Evolutionary conservation across 2,888 invertebrate species (phyloP).

Genomic region (Macropis europaea): DNA sequence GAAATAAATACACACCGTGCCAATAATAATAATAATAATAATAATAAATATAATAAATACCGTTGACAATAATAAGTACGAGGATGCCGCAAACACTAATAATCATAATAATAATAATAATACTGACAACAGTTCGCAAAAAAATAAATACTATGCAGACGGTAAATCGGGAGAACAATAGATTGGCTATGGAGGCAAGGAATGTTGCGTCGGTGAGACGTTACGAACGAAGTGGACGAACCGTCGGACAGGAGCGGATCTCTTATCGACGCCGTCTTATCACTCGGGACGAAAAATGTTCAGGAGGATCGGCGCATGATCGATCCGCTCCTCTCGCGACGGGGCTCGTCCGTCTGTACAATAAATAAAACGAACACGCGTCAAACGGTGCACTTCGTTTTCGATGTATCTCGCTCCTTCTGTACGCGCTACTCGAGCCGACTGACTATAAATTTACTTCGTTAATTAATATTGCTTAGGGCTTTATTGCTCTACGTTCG

Average conservation of each 20-base stretch:
- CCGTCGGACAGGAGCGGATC: neutral
- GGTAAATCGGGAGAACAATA: conserved; percentile 26
- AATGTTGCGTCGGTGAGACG: neutral
- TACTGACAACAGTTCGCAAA: conserved; percentile 53
- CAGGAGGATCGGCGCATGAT: neutral
- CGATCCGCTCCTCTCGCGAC: neutral
- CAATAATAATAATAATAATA: conserved; percentile 33
- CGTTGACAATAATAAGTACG: conserved; percentile 51
- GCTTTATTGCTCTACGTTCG: conserved; percentile 68
- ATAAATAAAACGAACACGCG: conserved; percentile 19
- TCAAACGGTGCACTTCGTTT: conserved; percentile 37
- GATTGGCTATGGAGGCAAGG: conserved; percentile 11
- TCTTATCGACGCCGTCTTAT: neutral
- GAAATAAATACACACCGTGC: conserved; percentile 47
- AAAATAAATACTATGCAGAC: conserved; percentile 36
- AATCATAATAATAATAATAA: conserved; percentile 50
- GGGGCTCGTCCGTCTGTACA: neutral
- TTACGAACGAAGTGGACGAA: conserved; percentile 9
- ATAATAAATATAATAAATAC: conserved; percentile 48
- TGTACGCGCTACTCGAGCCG: conserved; percentile 12
- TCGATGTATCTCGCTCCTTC: neutral
- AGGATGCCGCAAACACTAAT: conserved; percentile 16
- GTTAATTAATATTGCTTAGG: conserved; percentile 67
- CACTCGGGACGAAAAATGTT: neutral
- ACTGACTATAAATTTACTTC: conserved; percentile 21